Evolutionary conservation across 2,113 vertebrate genomes (phyloP).

Genomic region (Odocoileus hemionus): DNA sequence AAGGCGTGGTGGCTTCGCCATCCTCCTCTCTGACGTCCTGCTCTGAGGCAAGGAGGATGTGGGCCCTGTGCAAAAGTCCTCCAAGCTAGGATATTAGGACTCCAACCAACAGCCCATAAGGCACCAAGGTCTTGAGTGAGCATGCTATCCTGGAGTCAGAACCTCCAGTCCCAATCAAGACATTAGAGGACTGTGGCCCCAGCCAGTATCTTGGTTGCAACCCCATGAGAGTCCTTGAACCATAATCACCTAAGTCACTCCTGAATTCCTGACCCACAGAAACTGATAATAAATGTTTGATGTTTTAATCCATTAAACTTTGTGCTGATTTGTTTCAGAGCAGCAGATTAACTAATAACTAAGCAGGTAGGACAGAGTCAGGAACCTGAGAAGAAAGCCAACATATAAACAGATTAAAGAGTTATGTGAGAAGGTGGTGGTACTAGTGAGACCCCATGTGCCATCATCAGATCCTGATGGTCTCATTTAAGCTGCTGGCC

Average conservation of each 20-base stretch:
- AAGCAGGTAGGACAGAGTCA: background rate
- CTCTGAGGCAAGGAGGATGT: background rate
- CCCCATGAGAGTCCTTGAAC: background rate
- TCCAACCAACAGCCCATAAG: background rate
- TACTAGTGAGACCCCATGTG: background rate
- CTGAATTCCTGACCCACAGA: background rate
- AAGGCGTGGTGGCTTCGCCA: background rate
- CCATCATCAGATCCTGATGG: background rate
- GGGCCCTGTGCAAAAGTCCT: background rate
- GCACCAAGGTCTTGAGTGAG: background rate
- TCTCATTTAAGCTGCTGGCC: background rate
- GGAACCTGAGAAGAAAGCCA: background rate
- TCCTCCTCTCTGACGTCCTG: background rate
- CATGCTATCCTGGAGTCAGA: background rate
- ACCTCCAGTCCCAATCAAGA: background rate
- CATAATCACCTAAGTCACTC: background rate
- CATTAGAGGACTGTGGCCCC: background rate
- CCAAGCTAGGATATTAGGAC: background rate
- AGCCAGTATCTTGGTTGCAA: background rate
- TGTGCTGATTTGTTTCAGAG: background rate
- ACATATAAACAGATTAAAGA: background rate
- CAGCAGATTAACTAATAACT: background rate
- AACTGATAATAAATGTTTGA: background rate
- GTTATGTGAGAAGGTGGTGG: background rate
- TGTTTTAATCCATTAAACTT: background rate